phyloP scores from a whole-genome alignment of 2,888 invertebrate genomes.

The Oxyteleia sp. region DNA sequence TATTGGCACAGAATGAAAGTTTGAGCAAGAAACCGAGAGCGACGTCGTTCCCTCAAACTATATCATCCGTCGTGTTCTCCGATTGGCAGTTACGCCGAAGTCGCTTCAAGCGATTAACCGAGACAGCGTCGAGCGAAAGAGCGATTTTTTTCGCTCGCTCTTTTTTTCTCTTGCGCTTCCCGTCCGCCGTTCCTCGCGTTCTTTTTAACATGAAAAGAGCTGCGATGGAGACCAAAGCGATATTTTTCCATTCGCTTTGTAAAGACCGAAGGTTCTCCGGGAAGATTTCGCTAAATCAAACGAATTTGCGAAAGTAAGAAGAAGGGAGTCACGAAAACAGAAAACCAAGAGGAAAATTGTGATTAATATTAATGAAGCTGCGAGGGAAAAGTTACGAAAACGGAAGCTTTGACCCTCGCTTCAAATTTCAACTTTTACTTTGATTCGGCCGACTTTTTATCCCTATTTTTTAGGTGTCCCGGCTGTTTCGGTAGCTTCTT shows the following conservation, averaged over 20 bases:
- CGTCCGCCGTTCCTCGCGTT: constrained; percentile 4
- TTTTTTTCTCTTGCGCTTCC: constrained; percentile 1
- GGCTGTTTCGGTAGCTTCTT: not conserved
- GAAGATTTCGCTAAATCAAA: constrained; percentile 59
- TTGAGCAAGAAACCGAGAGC: constrained; percentile 51
- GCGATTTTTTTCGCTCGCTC: constrained; percentile 24
- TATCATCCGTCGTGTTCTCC: constrained; percentile 45
- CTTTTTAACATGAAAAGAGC: constrained; percentile 51
- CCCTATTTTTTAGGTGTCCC: constrained; percentile 21
- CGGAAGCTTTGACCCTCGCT: constrained; percentile 56
- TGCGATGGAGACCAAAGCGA: constrained; percentile 30
- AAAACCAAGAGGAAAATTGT: constrained; percentile 59
- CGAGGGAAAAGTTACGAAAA: constrained; percentile 54
- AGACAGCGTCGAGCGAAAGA: constrained; percentile 50
- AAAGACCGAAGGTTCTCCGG: constrained; percentile 19
- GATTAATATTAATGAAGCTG: constrained; percentile 66
- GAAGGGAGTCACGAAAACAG: constrained; percentile 39
- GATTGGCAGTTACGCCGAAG: constrained; percentile 60
- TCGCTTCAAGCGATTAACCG: constrained; percentile 57
- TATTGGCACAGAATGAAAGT: constrained; percentile 49
- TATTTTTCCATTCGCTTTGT: constrained; percentile 45
- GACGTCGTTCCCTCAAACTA: constrained; percentile 37
- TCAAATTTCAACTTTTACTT: constrained; percentile 53
- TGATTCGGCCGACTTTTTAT: constrained; percentile 33
- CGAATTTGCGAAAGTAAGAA: constrained; percentile 44